Evolutionary conservation across 2,888 invertebrate species (phyloP).

Genomic region (Lottia gigantea): DNA sequence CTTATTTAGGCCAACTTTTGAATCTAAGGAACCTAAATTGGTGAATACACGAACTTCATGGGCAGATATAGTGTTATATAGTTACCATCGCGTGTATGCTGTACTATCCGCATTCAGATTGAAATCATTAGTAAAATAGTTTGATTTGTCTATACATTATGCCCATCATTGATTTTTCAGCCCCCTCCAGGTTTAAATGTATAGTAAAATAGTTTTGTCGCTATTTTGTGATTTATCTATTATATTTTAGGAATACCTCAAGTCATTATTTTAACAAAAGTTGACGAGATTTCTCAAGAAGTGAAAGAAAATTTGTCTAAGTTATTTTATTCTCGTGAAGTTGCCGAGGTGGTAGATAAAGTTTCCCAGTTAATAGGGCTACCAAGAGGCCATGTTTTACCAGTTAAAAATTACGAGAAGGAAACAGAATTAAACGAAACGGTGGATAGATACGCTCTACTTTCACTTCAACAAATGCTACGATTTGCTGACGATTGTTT

Average conservation of each 20-base stretch:
- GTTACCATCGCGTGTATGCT: no score
- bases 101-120: no score
- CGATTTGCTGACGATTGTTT: slow-evolving; percentile 36
- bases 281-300: slow-evolving; percentile 38
- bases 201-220: not conserved
- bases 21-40: no score
- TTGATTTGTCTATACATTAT: no score
- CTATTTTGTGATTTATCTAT: not conserved
- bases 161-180: no score
- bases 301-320: slow-evolving; percentile 31
- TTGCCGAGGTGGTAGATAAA: slow-evolving; percentile 35
- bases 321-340: slow-evolving; percentile 29
- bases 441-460: slow-evolving; percentile 34
- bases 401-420: slow-evolving; percentile 39
- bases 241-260: slow-evolving; percentile 38
- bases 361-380: slow-evolving; percentile 37
- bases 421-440: slow-evolving; percentile 36
- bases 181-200: not conserved
- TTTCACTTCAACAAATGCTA: slow-evolving; percentile 35
- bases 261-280: slow-evolving; percentile 41
- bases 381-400: slow-evolving; percentile 37
- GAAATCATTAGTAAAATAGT: no score
- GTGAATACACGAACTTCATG: no score
- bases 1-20: no score
- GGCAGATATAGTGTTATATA: no score